Base-by-base conservation (phyloP, 35 echinoderm and acorn worm species). In the Nesometra sesokonis region DNA sequence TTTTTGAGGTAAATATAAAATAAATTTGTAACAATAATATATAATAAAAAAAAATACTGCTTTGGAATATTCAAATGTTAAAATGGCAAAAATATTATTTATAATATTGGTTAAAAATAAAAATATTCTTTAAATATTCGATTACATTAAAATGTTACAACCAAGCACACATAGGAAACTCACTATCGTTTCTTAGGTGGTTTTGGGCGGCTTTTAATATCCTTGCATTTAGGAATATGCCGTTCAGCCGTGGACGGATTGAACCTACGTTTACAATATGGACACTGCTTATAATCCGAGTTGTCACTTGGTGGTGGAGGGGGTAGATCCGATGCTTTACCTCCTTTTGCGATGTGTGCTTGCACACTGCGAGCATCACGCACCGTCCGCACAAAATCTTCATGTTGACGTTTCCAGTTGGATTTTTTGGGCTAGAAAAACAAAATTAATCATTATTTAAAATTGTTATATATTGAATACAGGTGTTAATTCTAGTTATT, bases 231-330 rank as follows among this genome's bases (percentile, higher is more conserved):
- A 29, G 95, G 95, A 80, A 93, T 97, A 47, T 97, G 95, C 36
- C 95, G 76, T 30, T 93, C 95, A 46, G 95, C 95, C 46, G 92
- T 34, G 31, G 82, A 39, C 17, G 89, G 92, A 82, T 91, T 93
- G 82, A 97, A 97, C 35, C 76, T 88, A 11, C 95, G 85, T 27
- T 89, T 87, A 93, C 95, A 97, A 76, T 93, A 93, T 11, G 95
- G 95, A 78, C 95, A 97, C 78, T 97, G 89, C 38, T 91, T 93
- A 35, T 97, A 97, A 79, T 97, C 95, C 7, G 89, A 89, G 84
- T 93, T 93, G 39, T 84, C 83, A 35, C 91, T 83, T 0, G 95
- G 91, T 32, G 89, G 82, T 23, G 95, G 95, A 0, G 91, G 95
- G 35, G 95, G 94, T 0, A 97, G 89, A 83, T 97, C 95, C 3